These are phyloP conservation scores for Distichodus sexfasciatus DNA, from an alignment of 2,797 vertebrate species.

Conservation along the genomic window DNA sequence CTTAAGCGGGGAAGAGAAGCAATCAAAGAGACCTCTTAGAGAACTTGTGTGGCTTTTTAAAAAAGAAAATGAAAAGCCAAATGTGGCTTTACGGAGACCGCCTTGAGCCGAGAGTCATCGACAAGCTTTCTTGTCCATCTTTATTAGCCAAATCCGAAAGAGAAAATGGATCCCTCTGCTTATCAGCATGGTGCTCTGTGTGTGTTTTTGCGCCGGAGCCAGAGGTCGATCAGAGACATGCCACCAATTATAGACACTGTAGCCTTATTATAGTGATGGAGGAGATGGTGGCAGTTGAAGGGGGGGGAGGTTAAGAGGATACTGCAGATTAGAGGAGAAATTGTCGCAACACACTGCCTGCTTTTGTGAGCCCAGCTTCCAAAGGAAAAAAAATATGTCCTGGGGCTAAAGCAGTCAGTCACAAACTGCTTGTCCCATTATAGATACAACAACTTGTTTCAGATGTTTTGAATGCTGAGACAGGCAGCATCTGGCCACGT, in stretches of 20 bases:
- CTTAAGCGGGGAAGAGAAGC: too few relatives aligned
- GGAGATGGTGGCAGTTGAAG: constrained; percentile 43
- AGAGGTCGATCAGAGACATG: constrained; percentile 59
- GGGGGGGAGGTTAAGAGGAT: constrained; percentile 56
- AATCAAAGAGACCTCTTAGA: not conserved
- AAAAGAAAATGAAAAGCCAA: not conserved
- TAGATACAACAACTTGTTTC: constrained; percentile 60
- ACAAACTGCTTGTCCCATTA: constrained; percentile 55
- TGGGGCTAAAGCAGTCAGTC: constrained; percentile 48
- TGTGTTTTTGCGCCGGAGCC: constrained; percentile 47
- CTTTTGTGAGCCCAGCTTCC: constrained; percentile 57
- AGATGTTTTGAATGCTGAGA: constrained; percentile 44
- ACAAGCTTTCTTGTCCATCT: constrained; percentile 57
- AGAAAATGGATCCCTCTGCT: constrained; percentile 51
- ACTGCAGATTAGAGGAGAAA: constrained; percentile 56
- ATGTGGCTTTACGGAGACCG: constrained; percentile 20
- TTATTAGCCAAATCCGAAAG: constrained; percentile 59
- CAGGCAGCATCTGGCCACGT: constrained; percentile 31
- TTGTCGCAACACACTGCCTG: constrained; percentile 56
- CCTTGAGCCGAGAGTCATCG: constrained; percentile 39
- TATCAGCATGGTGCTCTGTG: constrained; percentile 46
- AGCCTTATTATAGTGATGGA: constrained; percentile 56
- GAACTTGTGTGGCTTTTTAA: not conserved
- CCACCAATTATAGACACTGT: constrained; percentile 55
- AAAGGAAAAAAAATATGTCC: constrained; percentile 51